phyloP scores from a whole-genome alignment of 92 coral and sea anemone genomes.

The Metridium senile region DNA sequence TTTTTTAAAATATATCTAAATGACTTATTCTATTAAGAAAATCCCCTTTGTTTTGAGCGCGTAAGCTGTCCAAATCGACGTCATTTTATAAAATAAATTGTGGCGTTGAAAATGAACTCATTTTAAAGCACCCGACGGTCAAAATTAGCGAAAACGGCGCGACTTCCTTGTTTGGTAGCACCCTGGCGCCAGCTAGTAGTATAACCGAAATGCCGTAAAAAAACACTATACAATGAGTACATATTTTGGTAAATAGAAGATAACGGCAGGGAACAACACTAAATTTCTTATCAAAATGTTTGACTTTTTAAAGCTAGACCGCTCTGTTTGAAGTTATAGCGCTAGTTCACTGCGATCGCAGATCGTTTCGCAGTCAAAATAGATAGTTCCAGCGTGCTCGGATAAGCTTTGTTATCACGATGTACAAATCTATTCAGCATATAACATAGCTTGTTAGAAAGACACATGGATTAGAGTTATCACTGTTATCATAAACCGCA shows the following conservation, averaged over 20 bases:
- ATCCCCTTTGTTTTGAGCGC: no score
- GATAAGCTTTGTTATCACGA: not conserved
- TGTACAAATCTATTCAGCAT: not conserved
- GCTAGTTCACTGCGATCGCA: not conserved
- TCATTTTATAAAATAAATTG: not conserved
- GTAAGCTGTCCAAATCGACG: not conserved
- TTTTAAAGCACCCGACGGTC: not conserved
- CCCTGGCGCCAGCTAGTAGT: not conserved
- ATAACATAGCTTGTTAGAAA: not conserved
- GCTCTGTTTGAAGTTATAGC: not conserved
- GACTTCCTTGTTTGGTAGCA: not conserved
- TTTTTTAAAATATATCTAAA: no score
- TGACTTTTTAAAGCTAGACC: not conserved
- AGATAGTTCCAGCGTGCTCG: not conserved
- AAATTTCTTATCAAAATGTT: not conserved
- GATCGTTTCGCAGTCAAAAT: not conserved
- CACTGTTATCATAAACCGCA: not conserved
- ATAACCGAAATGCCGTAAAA: not conserved
- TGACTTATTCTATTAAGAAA: no score
- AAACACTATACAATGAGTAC: constrained; percentile 1
- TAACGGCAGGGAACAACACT: not conserved
- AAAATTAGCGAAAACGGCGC: not conserved
- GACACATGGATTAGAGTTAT: not conserved
- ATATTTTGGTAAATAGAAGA: not conserved
- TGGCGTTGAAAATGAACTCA: not conserved